Conservation (phyloP, 64 coral and sea anemone species). For the Montipora efflorescens region DNA sequence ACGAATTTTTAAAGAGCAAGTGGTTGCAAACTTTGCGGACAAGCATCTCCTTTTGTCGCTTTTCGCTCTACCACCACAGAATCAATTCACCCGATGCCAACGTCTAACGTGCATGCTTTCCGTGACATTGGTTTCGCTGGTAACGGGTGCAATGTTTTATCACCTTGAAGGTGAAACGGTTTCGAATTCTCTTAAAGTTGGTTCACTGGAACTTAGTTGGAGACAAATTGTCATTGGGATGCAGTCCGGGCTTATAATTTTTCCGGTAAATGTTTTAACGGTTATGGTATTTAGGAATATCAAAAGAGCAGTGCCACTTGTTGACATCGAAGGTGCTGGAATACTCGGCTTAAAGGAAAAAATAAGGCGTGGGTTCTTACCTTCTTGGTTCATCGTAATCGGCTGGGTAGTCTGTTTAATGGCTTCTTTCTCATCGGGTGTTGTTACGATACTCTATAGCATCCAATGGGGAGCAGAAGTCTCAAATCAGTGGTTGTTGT, state of each 20-base stretch:
- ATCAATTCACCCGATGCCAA: slow-evolving; percentile 80
- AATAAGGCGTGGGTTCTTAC: slow-evolving; percentile 53
- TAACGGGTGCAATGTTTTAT: slow-evolving; percentile 87
- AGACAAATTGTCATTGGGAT: slow-evolving; percentile 79
- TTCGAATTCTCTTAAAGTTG: slow-evolving; percentile 58
- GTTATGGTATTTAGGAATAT: slow-evolving; percentile 83
- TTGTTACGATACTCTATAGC: slow-evolving; percentile 77
- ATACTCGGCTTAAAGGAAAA: neutral
- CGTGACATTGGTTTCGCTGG: slow-evolving; percentile 67
- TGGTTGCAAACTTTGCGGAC: slow-evolving; percentile 69
- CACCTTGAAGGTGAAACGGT: slow-evolving; percentile 9
- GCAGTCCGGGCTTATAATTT: slow-evolving; percentile 73
- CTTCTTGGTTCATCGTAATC: slow-evolving; percentile 61
- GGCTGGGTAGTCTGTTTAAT: slow-evolving; percentile 80
- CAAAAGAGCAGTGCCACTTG: neutral
- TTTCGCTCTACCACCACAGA: slow-evolving; percentile 67
- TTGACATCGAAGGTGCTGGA: neutral
- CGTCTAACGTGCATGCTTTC: slow-evolving; percentile 75
- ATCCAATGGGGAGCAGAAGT: slow-evolving; percentile 85
- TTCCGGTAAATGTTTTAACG: slow-evolving; percentile 65
- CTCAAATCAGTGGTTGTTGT: slow-evolving; percentile 77
- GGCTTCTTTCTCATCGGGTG: slow-evolving; percentile 40
- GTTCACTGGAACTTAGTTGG: slow-evolving; percentile 72
- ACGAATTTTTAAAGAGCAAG: slow-evolving; percentile 62
- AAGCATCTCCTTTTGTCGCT: slow-evolving; percentile 82